Percentiles rank a stretch among this genome's conserved stretches.
Evolutionary conservation across 2,888 invertebrate genomes (phyloP).

Genomic region (Penaeus monodon): DNA sequence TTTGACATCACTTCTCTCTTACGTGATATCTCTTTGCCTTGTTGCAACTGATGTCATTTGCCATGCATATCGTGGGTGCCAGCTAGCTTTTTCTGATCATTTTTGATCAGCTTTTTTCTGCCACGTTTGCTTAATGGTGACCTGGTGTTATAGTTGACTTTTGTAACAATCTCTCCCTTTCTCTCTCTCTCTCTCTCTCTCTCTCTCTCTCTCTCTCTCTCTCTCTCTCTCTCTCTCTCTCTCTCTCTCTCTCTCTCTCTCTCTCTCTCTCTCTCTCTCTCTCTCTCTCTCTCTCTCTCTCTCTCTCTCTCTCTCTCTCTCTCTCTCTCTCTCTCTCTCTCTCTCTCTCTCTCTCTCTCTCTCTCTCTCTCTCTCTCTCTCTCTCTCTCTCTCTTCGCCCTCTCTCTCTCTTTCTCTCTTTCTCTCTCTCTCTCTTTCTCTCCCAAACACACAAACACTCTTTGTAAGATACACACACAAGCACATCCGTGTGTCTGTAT

Average conservation of each 20-base stretch:
- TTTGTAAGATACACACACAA: not conserved
- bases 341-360: not conserved
- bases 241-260: not conserved
- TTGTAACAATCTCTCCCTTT: not conserved
- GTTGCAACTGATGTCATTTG: too few relatives aligned
- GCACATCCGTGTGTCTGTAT: not conserved
- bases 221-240: not conserved
- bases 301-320: not conserved
- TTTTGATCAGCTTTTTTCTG: too few relatives aligned
- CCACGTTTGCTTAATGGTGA: too few relatives aligned
- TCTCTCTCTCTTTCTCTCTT: not conserved
- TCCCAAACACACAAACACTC: too few relatives aligned
- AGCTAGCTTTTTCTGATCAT: too few relatives aligned
- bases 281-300: not conserved
- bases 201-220: not conserved
- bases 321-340: not conserved
- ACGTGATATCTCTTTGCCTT: too few relatives aligned
- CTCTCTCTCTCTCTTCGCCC: not conserved
- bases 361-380: conserved; percentile 1
- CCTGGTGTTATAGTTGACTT: too few relatives aligned
- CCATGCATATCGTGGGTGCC: too few relatives aligned
- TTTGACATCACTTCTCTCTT: too few relatives aligned
- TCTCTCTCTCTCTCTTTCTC: not conserved
- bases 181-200: not conserved
- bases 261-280: conserved; percentile 4